These are phyloP conservation scores for Peromyscus maniculatus DNA, from an alignment of 2,113 vertebrate genomes.

Conservation along the genomic window DNA sequence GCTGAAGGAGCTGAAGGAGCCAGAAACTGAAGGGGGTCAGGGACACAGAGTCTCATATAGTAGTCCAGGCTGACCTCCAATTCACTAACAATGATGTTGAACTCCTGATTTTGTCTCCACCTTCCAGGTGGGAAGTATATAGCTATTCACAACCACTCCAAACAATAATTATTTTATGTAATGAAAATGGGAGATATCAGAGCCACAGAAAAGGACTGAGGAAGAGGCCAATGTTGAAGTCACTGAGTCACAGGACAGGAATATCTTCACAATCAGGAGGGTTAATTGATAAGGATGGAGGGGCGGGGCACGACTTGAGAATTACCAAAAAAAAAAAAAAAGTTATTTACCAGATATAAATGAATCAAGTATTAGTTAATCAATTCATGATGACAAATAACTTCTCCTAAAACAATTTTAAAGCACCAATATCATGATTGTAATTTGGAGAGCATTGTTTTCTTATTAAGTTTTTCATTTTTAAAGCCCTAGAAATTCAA, in stretches of 20 bases:
- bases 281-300: background rate
- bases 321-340: background rate
- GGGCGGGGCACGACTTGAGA: background rate
- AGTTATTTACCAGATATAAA: background rate
- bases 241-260: background rate
- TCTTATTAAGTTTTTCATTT: conserved; percentile 30
- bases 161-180: background rate
- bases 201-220: background rate
- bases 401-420: conserved; percentile 14
- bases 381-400: conserved; percentile 19
- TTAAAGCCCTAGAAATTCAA: conserved; percentile 51
- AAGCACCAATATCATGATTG: background rate
- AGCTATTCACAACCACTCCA: background rate
- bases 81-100: background rate
- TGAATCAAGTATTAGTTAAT: conserved; percentile 2
- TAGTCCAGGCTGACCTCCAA: background rate
- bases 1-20: background rate
- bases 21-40: background rate
- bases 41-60: background rate
- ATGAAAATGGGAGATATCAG: background rate
- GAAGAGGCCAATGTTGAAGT: background rate
- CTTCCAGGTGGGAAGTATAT: background rate
- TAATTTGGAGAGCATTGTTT: conserved; percentile 7
- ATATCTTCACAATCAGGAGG: background rate
- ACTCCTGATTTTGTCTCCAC: background rate